phyloP scores from a whole-genome alignment of 2,113 vertebrate species.

The Argyrosomus japonicus region DNA sequence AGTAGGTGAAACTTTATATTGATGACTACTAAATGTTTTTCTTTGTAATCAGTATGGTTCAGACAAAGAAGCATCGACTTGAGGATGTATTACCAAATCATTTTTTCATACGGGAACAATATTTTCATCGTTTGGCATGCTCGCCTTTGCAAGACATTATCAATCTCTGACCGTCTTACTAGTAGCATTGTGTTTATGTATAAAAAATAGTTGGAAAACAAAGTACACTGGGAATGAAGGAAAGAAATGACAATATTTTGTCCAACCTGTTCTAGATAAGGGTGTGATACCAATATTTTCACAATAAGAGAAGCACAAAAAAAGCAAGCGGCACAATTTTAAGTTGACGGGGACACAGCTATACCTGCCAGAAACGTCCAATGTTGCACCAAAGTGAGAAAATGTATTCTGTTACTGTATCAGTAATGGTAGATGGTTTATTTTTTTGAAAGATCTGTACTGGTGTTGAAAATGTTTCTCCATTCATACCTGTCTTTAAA shows the following conservation, averaged over 20 bases:
- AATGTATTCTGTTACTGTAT: conserved; percentile 47
- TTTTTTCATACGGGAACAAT: neutral
- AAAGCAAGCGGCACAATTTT: neutral
- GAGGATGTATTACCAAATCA: neutral
- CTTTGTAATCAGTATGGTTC: conserved; percentile 10
- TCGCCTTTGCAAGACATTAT: conserved; percentile 10
- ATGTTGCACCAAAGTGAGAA: conserved; percentile 18
- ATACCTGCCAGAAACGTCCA: neutral
- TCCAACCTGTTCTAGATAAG: neutral
- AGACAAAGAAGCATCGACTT: neutral
- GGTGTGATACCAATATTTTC: neutral
- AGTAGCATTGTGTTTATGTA: conserved; percentile 8
- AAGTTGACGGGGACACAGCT: neutral
- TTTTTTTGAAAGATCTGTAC: neutral
- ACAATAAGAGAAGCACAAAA: conserved; percentile 40
- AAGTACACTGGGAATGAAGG: neutral
- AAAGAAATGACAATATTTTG: neutral
- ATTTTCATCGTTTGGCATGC: neutral
- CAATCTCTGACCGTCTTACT: neutral
- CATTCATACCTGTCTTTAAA: conserved; percentile 25
- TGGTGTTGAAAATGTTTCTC: conserved; percentile 22
- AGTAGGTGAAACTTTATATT: conserved; percentile 10
- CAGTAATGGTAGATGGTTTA: conserved; percentile 39
- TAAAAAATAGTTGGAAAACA: neutral
- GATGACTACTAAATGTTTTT: conserved; percentile 21